Conservation (phyloP, 2,888 invertebrate species). For the Synanthedon vespiformis region DNA sequence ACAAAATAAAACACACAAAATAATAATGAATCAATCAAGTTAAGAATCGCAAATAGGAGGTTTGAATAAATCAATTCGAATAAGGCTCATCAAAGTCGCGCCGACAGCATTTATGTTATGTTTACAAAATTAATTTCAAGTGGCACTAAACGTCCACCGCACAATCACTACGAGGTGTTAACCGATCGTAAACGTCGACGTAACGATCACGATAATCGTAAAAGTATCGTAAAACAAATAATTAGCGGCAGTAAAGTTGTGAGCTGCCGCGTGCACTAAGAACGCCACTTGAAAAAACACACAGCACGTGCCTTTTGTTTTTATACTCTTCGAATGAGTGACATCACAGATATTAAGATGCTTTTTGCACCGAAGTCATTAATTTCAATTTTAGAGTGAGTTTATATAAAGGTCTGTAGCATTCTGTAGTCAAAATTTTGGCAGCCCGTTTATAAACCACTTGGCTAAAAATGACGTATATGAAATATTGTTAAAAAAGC, state of each 20-base stretch:
- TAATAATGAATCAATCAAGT: conserved; percentile 2
- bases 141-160: conserved; percentile 27
- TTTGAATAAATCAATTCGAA: conserved; percentile 6
- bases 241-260: conserved; percentile 39
- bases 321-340: too few relatives aligned
- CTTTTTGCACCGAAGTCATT: too few relatives aligned
- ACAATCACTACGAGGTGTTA: conserved; percentile 57
- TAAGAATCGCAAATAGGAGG: conserved; percentile 2
- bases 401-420: too few relatives aligned
- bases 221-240: conserved; percentile 66
- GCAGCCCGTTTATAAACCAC: too few relatives aligned
- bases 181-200: conserved; percentile 63
- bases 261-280: conserved; percentile 10
- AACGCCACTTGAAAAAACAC: too few relatives aligned
- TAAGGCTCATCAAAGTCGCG: conserved; percentile 6
- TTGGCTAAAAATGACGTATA: too few relatives aligned
- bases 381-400: too few relatives aligned
- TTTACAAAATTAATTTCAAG: conserved; percentile 49
- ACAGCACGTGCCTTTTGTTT: neutral
- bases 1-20: too few relatives aligned
- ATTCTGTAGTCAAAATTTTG: too few relatives aligned
- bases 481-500: too few relatives aligned
- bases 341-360: too few relatives aligned
- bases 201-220: conserved; percentile 59
- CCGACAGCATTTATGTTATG: conserved; percentile 19